Evolutionary conservation across 2,113 vertebrate species (phyloP), one percentile per base, ranked within the genome.

Genomic region (Herpetotheres cachinnans): DNA sequence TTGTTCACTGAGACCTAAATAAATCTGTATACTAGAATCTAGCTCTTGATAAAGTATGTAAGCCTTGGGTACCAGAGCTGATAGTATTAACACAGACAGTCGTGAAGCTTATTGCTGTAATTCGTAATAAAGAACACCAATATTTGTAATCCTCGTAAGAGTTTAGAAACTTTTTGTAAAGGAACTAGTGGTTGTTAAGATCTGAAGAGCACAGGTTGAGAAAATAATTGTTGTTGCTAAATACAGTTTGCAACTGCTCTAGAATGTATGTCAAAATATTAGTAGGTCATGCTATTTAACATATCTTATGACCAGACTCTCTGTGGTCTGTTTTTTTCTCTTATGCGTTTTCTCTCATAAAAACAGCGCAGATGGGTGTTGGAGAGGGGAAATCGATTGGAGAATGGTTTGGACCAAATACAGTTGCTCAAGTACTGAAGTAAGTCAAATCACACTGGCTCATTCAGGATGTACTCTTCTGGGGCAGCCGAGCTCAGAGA

Each of bases 341-440:
- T 7, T 88, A 7, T 98, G 65, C 81, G 61, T 97, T 95, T 95
- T 85, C 69, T 80, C 63, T 95, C 14, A 11, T 72, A 40, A 93
- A 98, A 98, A 97, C 98, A 99, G 99, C 99, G 8, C 99, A 99
- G 98, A 99, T 99, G 99, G 99, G 99, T 76, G 99, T 99, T 54
- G 99, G 99, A 97, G 99, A 99, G 98, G 99, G 99, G 69, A 99
- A 99, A 95, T 99, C 99, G 46, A 99, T 99, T 85, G 99, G 99
- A 72, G 99, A 99, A 97, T 99, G 99, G 99, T 99, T 99, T 88
- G 99, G 99, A 98, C 99, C 99, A 97, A 99, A 99, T 93, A 99
- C 99, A 96, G 99, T 99, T 80, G 99, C 99, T 93, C 99, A 99
- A 97, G 99, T 99, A 55, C 98, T 99, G 93, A 99, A 99, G 99